Percentiles rank a stretch among this genome's conserved stretches.
These are phyloP conservation scores for Drosophila miranda DNA, from an alignment of 1,140 invertebrate genomes.

Conservation along the genomic window DNA sequence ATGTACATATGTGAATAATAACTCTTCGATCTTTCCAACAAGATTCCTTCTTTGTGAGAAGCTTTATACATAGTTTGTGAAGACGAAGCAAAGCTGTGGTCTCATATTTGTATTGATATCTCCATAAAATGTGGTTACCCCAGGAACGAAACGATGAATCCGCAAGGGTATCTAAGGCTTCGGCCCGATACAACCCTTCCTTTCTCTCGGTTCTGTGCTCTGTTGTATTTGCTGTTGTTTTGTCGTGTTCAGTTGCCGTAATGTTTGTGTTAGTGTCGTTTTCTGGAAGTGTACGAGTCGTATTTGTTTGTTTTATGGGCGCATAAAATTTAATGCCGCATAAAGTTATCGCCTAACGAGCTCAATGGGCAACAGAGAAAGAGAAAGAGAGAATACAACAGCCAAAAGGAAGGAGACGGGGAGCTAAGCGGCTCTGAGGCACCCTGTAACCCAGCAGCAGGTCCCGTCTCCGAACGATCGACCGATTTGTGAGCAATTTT, in stretches of 20 bases:
- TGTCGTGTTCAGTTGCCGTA: conserved; percentile 73
- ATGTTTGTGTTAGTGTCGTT: conserved; percentile 46
- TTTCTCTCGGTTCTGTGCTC: neutral
- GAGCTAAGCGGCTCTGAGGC: neutral
- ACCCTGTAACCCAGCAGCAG: conserved; percentile 21
- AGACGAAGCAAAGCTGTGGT: too few species aligned
- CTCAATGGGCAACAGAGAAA: conserved; percentile 41
- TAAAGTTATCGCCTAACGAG: conserved; percentile 79
- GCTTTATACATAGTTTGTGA: too few species aligned
- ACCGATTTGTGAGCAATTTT: conserved; percentile 71
- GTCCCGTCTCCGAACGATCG: neutral
- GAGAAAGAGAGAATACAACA: neutral
- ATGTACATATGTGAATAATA: too few species aligned
- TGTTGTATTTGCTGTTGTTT: conserved; percentile 31
- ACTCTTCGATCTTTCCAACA: too few species aligned
- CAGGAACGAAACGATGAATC: too few species aligned
- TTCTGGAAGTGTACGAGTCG: conserved; percentile 37
- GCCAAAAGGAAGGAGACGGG: neutral
- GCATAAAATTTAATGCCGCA: conserved; percentile 80
- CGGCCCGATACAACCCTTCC: too few species aligned
- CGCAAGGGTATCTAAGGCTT: too few species aligned
- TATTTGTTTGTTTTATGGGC: conserved; percentile 79
- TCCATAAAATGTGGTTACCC: too few species aligned
- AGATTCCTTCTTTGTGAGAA: too few species aligned
- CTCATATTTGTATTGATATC: too few species aligned